Evolutionary conservation across 2,888 invertebrate genomes (phyloP), one percentile per base, ranked within the genome.

Genomic region (Seira sanloemensis): DNA sequence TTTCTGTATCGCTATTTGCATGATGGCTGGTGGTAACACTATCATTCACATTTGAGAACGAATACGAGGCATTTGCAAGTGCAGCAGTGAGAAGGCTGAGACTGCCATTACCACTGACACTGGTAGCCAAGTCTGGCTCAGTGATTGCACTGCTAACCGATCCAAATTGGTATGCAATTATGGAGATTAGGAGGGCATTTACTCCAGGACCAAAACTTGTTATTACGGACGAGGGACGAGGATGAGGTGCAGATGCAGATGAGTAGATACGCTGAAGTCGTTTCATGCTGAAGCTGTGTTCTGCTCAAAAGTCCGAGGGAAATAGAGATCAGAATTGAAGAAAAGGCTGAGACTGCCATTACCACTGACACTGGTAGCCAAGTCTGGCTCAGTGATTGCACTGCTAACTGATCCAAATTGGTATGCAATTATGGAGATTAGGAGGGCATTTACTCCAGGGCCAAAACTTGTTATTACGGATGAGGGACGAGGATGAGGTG

Each of bases 391-490:
- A n/a, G 37, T 37, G 37, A 25, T 69, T 25, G 73, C 79, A 68
- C 74, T 46, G 66, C 21, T 27, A 19, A 80, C 74, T 67, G 76
- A 67, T 19, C 77, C 77, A 67, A 77, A 67, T 83, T 77, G 77
- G 37, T 37, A 18, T 50, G 54, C 68, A 83, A 82, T 82, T 83
- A 77, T 77, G 54, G 77, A 83, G 72, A 77, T 83, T 78, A 77
- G 72, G 46, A 83, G 67, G 58, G 83, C 68, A 67, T 83, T 83
- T 77, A 77, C 67, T 66, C 54, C 54, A 68, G 66, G 24, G 16
- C 27, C 68, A 21, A 82, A 71, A 65, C 71, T 65, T 76, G 82
- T 82, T 82, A 82, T 82, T 82, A 82, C 21, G n/a, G 68, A 21
- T 24, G 50, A 71, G 46, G 16, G 16, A 69, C 23, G 5, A 23